Evolutionary conservation across 2,888 invertebrate genomes (phyloP), one percentile per base, ranked within the genome.

Genomic region (Lampropteryx suffumata): DNA sequence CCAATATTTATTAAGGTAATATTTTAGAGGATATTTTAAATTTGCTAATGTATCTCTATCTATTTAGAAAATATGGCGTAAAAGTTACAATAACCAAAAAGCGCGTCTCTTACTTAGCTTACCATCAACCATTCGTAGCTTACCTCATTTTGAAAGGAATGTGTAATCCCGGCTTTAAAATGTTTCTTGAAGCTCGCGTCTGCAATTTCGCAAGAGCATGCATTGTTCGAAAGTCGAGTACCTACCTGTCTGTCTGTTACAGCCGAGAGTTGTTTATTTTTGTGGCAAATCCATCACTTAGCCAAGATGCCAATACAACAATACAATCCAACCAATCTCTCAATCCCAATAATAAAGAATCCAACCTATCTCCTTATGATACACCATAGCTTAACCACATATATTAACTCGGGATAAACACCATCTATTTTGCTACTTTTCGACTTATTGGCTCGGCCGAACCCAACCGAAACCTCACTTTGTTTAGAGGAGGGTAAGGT

Each of bases 401-500:
- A 61, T 50, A 58, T 61, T 61, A 56, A 50, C 54, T 61, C 50
- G 21, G 41, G 35, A 51, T 45, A 57, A 60, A 55, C 47, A 60
- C 57, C 41, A 47, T 48, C 48, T 46, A 46, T 49, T 50, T 40
- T 27, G 29, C 28, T 40, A 39, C 44, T 47, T 30, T 50, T 36
- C 41, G 61, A 69, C 69, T 72, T 74, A 69, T 67, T 72, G 65
- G 59, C 59, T 62, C 35, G 35, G 11, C 29, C 17, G 11, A 21
- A 7, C 11, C 5, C 8, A 17, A 9, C 13, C 12, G 54, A 59
- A 68, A 63, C 61, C 55, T 41, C 46, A 59, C 53, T 59, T 56
- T 68, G 62, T 36, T 37, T 9, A 6, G 6, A 33, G 21, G 28
- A 51, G 17, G 14, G 57, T 67, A 73, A 45, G 53, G 66, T 47